These are phyloP conservation scores for Ctenomys sociabilis DNA, from an alignment of 2,113 vertebrate genomes.

Conservation along the genomic window DNA sequence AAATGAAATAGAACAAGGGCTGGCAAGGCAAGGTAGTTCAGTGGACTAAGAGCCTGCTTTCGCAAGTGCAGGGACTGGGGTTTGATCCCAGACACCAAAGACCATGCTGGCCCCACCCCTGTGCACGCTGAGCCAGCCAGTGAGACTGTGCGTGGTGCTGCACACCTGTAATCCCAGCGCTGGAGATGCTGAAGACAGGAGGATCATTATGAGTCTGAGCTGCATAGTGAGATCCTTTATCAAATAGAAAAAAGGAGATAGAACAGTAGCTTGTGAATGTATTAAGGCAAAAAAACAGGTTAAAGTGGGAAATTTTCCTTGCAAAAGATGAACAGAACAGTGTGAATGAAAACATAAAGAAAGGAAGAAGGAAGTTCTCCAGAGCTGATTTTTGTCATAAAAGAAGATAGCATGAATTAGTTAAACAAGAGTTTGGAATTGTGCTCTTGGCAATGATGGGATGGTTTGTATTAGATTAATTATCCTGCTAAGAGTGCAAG, in stretches of 20 bases:
- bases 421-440: conserved; percentile 29
- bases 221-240: too few species aligned
- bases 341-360: not conserved
- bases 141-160: too few species aligned
- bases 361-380: conserved; percentile 3
- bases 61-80: too few species aligned
- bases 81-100: too few species aligned
- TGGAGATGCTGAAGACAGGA: too few species aligned
- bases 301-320: not conserved
- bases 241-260: not conserved
- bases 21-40: too few species aligned
- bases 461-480: not conserved
- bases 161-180: too few species aligned
- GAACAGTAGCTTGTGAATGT: not conserved
- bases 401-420: conserved; percentile 25
- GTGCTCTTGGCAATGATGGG: not conserved
- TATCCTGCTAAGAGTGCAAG: not conserved
- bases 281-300: not conserved
- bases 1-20: not conserved
- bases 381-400: not conserved
- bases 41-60: too few species aligned
- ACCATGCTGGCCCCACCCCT: too few species aligned
- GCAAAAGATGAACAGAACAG: not conserved
- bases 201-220: too few species aligned
- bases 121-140: too few species aligned